Base-by-base conservation (phyloP, 2,888 invertebrate genomes). In the Clepsis dumicolana region DNA sequence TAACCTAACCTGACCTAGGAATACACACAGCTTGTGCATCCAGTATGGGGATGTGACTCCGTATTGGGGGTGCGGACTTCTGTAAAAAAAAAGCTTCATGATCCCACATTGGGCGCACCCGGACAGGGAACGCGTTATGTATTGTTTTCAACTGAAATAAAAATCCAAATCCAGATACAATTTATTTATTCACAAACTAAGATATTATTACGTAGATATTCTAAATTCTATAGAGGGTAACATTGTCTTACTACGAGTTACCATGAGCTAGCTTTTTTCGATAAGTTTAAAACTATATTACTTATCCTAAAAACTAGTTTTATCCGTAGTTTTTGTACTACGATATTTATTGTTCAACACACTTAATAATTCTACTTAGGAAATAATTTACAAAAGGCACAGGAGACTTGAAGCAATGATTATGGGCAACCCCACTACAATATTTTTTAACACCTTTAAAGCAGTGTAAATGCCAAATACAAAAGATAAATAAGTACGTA, bases 301-400 rank as follows among this genome's bases (percentile, higher is more conserved):
- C 25, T 48, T 62, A 41, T 10, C 24, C 24, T 25, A 27, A n/a
- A 38, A 25, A 38, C 12, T 57, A 56, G 12, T 35, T 56, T 3
- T 3, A 35, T 35, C 21, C 32, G 14, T 35, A 54, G 27, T 54
- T 29, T 29, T 29, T 29, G 16, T 29, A 29, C n/a, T 50, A 27
- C 27, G 48, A 35, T 48, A 32, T 52, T n/a, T 29, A 65, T 60
- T 41, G 41, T 65, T 60, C 56, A 35, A 59, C 50, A 52, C 38
- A 59, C 38, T 1, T 41, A 41, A 59, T 52, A 59, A 41, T 48
- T 14, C 10, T 27, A 35, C 16, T 27, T 35, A 21, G 52, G 61
- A 53, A 65, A 65, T 54, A 54, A 54, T 65, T 65, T 65, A 65
- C 60, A 60, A 65, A 65, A 65, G 29, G 60, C 60, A 61, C 65